phyloP scores from a whole-genome alignment of 2,113 vertebrate species.

The Pollimyrus isidori region DNA sequence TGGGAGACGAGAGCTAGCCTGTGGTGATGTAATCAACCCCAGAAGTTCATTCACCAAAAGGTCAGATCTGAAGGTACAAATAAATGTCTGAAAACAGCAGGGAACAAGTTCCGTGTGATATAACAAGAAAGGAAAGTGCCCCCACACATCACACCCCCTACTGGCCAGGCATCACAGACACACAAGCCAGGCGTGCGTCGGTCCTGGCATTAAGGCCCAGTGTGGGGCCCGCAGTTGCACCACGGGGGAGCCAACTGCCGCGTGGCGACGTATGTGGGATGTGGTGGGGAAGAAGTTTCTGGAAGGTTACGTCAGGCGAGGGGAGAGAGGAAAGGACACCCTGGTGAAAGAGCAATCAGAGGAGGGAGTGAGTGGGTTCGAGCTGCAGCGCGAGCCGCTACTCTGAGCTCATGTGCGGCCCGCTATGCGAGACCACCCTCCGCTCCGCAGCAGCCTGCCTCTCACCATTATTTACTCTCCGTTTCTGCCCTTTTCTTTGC shows the following conservation, averaged over 20 bases:
- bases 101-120: neutral
- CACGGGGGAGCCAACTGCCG: neutral
- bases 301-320: neutral
- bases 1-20: neutral
- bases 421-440: too few species aligned
- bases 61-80: neutral
- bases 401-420: neutral
- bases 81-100: constrained; percentile 4
- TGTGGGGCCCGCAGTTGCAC: neutral
- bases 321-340: neutral
- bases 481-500: neutral
- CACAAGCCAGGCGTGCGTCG: neutral
- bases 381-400: neutral
- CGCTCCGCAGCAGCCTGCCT: neutral
- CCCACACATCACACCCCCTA: neutral
- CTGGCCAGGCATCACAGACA: neutral
- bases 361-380: neutral
- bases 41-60: neutral
- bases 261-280: neutral
- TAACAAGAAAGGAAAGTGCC: neutral
- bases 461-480: neutral
- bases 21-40: neutral
- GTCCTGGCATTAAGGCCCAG: neutral
- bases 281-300: neutral
- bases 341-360: neutral